Evolutionary conservation across 2,113 vertebrate genomes (phyloP).

Genomic region (Amphiprion percula): DNA sequence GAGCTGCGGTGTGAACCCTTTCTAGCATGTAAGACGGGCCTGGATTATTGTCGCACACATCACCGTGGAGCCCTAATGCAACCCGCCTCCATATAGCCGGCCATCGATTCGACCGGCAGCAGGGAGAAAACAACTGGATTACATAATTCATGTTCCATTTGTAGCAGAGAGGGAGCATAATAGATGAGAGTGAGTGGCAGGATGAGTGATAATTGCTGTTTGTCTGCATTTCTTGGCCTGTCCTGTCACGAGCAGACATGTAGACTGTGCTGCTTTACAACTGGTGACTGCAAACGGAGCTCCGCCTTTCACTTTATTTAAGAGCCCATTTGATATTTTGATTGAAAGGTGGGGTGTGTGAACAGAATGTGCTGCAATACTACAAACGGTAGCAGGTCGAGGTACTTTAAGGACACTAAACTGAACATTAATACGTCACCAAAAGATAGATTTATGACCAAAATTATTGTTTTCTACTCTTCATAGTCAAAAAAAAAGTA

Average conservation of each 20-base stretch:
- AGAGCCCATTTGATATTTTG: neutral
- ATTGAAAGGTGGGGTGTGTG: neutral
- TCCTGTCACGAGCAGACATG: neutral
- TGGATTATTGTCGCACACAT: conserved; percentile 72
- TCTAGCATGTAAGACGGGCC: conserved; percentile 39
- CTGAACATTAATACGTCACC: too few relatives aligned
- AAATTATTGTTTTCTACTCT: too few relatives aligned
- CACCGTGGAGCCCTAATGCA: conserved; percentile 69
- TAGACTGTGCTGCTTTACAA: neutral
- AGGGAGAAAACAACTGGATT: conserved; percentile 68
- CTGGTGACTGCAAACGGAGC: neutral
- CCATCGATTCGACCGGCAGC: conserved; percentile 62
- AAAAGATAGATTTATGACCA: too few relatives aligned
- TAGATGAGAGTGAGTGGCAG: neutral
- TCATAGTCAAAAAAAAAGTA: too few relatives aligned
- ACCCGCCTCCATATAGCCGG: conserved; percentile 37
- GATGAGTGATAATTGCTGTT: neutral
- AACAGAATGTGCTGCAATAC: too few relatives aligned
- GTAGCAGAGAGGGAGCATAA: conserved; percentile 11
- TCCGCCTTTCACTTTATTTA: conserved; percentile 30
- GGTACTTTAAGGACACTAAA: too few relatives aligned
- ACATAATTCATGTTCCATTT: conserved; percentile 77
- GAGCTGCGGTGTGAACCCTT: conserved; percentile 45
- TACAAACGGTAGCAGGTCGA: too few relatives aligned
- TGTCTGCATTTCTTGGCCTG: conserved; percentile 15